A percentile compares a stretch with the other conserved stretches of the same genome.
Conservation (phyloP, 92 coral and sea anemone genomes). For the Pocillopora grandis region DNA sequence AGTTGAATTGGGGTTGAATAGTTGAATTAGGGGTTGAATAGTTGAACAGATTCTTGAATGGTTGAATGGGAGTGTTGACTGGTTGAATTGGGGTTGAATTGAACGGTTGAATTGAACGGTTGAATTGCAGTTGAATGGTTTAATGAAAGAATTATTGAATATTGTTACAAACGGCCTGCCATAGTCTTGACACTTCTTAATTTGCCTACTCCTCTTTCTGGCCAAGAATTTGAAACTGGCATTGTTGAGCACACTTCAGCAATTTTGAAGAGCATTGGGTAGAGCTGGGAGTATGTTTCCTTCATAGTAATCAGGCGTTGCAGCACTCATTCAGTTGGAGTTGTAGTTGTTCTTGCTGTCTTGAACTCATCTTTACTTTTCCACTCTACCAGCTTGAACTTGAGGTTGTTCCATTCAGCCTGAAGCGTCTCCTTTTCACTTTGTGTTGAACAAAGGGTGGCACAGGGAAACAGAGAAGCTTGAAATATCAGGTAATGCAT, state of each 20-base stretch:
- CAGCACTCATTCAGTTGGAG: slow-evolving; percentile 2
- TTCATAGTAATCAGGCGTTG: background rate
- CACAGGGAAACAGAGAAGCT: slow-evolving; percentile 48
- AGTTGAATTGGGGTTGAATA: no score
- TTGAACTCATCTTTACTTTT: slow-evolving; percentile 28
- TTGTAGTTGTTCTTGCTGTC: slow-evolving; percentile 32
- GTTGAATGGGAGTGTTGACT: no score
- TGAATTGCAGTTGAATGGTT: no score
- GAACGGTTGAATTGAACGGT: no score
- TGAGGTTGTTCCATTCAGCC: slow-evolving; percentile 36
- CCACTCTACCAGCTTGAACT: slow-evolving; percentile 51
- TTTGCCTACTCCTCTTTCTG: slow-evolving; percentile 26
- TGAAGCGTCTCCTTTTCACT: slow-evolving; percentile 22
- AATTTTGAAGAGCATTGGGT: background rate
- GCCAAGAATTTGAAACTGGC: slow-evolving; percentile 32
- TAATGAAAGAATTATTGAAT: no score
- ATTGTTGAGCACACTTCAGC: slow-evolving; percentile 20
- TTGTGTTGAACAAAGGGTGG: slow-evolving; percentile 34
- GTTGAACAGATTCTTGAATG: no score
- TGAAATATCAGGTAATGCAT: slow-evolving; percentile 44
- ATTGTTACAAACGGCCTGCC: no score
- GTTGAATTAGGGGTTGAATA: no score
- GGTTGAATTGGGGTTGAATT: no score
- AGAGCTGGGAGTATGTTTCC: slow-evolving; percentile 13
- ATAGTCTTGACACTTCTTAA: slow-evolving; percentile 26